Evolutionary conservation across 2,797 vertebrate species (phyloP), one percentile per base, ranked within the genome.

Genomic region (Channa striata): DNA sequence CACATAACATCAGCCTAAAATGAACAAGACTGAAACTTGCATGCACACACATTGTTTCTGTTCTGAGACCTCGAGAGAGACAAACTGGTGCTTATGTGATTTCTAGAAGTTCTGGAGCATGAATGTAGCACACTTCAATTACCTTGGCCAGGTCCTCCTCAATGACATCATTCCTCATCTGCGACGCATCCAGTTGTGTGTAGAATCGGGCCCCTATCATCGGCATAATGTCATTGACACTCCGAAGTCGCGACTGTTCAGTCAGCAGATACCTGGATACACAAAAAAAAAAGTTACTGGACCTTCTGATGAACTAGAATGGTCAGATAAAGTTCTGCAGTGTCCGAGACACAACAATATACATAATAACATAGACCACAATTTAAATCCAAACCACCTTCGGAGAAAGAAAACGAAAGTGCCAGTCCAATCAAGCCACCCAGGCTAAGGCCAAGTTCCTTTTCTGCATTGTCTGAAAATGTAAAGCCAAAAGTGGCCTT

Each of bases 131-230:
- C 17, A 2, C 3, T 48, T 52, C 3, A 30, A 6, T 78, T 94
- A 99, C 98, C 97, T 99, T 99, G 78, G 98, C 97, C 84, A 99
- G 93, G 78, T 99, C 98, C 87, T 99, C 98, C 91, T 99, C 98
- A 74, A 99, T 99, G 77, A 99, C 97, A 87, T 99, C 98, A 82
- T 99, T 99, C 91, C 98, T 95, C 98, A 99, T 99, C 75, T 99
- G 98, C 51, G 98, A 97, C 54, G 98, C 97, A 81, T 99, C 98
- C 88, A 99, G 90, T 49, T 99, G 98, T 63, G 98, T 99, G 92
- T 99, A 99, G 93, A 99, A 99, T 65, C 98, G 94, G 54, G 98
- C 98, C 85, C 98, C 98, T 37, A 99, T 99, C 98, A 99, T 99
- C 7, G 98, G 98, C 98, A 99, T 99, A 76, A 99, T 99, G 92